These are phyloP conservation scores for Trachymyrmex septentrionalis DNA, from an alignment of 1,140 invertebrate genomes.

Conservation along the genomic window DNA sequence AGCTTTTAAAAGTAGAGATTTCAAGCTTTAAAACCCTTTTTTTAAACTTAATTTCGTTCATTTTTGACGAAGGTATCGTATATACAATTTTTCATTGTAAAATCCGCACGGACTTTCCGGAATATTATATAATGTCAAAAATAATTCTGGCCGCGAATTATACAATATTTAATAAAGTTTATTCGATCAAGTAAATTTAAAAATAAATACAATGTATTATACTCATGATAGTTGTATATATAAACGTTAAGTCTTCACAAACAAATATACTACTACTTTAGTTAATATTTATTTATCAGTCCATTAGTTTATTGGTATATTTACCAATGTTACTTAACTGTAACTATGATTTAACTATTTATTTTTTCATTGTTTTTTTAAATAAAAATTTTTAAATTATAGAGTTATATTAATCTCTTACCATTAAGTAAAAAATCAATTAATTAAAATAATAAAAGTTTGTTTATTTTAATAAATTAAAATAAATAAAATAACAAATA, in stretches of 20 bases:
- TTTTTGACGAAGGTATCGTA: no score
- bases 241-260: neutral
- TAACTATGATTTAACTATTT: neutral
- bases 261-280: neutral
- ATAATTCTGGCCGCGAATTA: neutral
- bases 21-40: no score
- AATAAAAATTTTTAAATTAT: neutral
- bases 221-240: neutral
- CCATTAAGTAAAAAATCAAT: no score
- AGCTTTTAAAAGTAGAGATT: no score
- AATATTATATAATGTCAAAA: no score
- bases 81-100: no score
- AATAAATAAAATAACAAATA: conserved; percentile 12
- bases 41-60: no score
- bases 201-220: neutral
- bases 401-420: no score
- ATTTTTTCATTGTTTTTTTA: neutral
- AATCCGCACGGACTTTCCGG: no score
- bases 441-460: no score
- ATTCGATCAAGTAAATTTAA: neutral
- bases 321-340: neutral
- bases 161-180: neutral
- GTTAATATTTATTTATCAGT: conserved; percentile 17
- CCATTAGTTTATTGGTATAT: neutral
- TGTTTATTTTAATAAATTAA: no score